A percentile compares a stretch with the other conserved stretches of the same genome.
phyloP scores from a whole-genome alignment of 2,113 vertebrate genomes.

The Rhombomys opimus region DNA sequence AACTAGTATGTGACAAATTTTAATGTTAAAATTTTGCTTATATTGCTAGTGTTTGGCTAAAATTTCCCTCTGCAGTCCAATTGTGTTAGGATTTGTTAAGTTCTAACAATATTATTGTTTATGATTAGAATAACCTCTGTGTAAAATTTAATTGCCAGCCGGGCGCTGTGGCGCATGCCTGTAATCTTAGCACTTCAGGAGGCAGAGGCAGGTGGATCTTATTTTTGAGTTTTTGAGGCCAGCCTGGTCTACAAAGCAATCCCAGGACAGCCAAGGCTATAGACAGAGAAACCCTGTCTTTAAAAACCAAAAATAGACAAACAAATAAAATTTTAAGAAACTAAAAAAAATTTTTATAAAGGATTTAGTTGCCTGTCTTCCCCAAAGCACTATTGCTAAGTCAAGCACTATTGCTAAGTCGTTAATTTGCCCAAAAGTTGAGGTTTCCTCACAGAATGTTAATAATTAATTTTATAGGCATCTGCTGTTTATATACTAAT shows the following conservation, averaged over 20 bases:
- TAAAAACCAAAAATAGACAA: too few species aligned
- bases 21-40: neutral
- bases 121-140: neutral
- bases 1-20: neutral
- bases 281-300: too few species aligned
- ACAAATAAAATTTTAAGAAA: too few species aligned
- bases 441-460: neutral
- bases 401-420: too few species aligned
- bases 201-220: too few species aligned
- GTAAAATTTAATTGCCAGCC: neutral
- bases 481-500: neutral
- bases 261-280: too few species aligned
- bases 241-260: too few species aligned
- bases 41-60: neutral
- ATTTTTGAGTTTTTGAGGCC: too few species aligned
- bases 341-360: too few species aligned
- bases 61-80: neutral
- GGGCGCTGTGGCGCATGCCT: too few species aligned
- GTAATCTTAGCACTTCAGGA: too few species aligned
- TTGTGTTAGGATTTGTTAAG: neutral
- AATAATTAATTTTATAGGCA: slow-evolving; percentile 19
- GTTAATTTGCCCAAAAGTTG: neutral
- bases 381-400: neutral
- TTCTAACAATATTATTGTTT: neutral
- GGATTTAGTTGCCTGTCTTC: neutral